These are phyloP conservation scores for Paracyclopina nana DNA, from an alignment of 1,140 invertebrate genomes.

Conservation along the genomic window DNA sequence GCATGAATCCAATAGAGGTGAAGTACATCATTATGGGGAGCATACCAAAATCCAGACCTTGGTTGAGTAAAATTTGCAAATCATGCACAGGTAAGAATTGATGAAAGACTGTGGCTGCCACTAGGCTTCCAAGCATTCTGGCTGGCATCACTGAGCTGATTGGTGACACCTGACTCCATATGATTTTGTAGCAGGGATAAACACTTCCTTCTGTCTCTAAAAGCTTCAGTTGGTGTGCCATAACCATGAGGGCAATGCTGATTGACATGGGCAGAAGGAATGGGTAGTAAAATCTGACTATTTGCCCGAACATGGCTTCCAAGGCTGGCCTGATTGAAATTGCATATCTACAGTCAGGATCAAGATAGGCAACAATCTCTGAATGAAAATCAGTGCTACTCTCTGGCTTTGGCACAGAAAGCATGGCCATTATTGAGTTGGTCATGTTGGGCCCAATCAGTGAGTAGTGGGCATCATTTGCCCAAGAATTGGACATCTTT, in stretches of 20 bases:
- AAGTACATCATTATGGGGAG: neutral
- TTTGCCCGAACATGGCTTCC: slow-evolving; percentile 8
- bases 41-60: slow-evolving; percentile 2
- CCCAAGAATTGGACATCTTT: neutral
- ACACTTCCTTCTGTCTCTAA: neutral
- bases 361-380: slow-evolving; percentile 1
- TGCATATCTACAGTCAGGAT: slow-evolving; percentile 5
- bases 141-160: neutral
- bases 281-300: slow-evolving; percentile 14
- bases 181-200: neutral
- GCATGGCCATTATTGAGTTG: slow-evolving; percentile 6
- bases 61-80: neutral
- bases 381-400: slow-evolving; percentile 1
- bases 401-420: neutral
- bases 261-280: slow-evolving; percentile 13
- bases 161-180: neutral
- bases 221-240: neutral
- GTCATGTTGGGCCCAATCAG: neutral
- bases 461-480: slow-evolving; percentile 14
- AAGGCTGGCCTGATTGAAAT: slow-evolving; percentile 4
- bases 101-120: neutral
- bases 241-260: neutral
- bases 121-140: neutral
- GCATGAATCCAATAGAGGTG: neutral
- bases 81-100: neutral